phyloP scores from a whole-genome alignment of 2,888 invertebrate genomes.

The Apoda limacodes region DNA sequence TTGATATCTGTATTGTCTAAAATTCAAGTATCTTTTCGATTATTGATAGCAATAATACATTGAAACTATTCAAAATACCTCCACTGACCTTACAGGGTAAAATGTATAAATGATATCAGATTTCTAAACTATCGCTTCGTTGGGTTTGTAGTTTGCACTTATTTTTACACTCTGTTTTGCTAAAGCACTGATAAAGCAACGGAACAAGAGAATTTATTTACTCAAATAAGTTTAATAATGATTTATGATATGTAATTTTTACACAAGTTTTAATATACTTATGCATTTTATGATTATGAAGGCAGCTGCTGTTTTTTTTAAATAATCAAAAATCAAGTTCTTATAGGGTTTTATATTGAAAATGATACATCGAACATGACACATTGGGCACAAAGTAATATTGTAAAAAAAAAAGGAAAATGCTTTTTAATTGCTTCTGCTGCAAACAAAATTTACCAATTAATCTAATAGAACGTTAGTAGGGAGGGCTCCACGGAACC shows the following conservation, averaged over 20 bases:
- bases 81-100: slow-evolving; percentile 16
- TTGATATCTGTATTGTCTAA: too few species aligned
- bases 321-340: slow-evolving; percentile 47
- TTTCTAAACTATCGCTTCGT: slow-evolving; percentile 20
- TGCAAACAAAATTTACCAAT: too few species aligned
- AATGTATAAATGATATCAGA: too few species aligned
- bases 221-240: slow-evolving; percentile 52
- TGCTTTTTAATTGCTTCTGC: too few species aligned
- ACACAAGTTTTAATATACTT: slow-evolving; percentile 58
- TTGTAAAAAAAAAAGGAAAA: too few species aligned
- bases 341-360: slow-evolving; percentile 57
- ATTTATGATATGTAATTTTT: slow-evolving; percentile 33
- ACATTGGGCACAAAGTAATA: slow-evolving; percentile 66
- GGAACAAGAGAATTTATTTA: slow-evolving; percentile 70
- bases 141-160: slow-evolving; percentile 25
- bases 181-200: slow-evolving; percentile 64
- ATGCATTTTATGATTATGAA: slow-evolving; percentile 65
- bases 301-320: slow-evolving; percentile 61
- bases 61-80: slow-evolving; percentile 15
- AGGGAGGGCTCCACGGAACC: too few species aligned
- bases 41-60: too few species aligned
- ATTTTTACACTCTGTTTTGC: slow-evolving; percentile 60
- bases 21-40: too few species aligned
- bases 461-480: too few species aligned
- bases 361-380: slow-evolving; percentile 69